phyloP scores from a whole-genome alignment of 2,113 vertebrate genomes.

The Ctenodactylus gundi region DNA sequence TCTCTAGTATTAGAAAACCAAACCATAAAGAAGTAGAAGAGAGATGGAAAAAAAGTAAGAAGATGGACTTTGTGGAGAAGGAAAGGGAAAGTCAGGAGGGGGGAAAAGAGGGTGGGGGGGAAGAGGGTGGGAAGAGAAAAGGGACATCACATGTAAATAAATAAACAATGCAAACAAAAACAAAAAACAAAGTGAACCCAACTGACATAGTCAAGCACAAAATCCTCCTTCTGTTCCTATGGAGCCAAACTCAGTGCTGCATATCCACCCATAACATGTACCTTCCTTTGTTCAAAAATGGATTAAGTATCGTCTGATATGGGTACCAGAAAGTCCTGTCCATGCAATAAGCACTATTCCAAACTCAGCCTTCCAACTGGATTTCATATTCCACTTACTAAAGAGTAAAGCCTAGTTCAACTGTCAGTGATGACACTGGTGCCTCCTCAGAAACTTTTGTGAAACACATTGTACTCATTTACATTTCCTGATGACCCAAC shows the following conservation, averaged over 20 bases:
- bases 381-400: conserved; percentile 17
- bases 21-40: too few species aligned
- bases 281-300: background rate
- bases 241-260: background rate
- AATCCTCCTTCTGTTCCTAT: background rate
- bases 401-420: conserved; percentile 23
- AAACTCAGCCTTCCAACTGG: conserved; percentile 7
- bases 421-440: background rate
- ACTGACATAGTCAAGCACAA: conserved; percentile 3
- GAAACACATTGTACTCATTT: too few species aligned
- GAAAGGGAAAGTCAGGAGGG: too few species aligned
- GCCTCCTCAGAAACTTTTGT: too few species aligned
- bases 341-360: background rate
- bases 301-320: conserved; percentile 2
- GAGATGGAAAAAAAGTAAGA: too few species aligned
- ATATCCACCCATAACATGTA: background rate
- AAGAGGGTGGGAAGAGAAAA: too few species aligned
- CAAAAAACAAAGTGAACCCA: background rate
- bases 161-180: too few species aligned
- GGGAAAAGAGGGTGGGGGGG: too few species aligned
- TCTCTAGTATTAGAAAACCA: too few species aligned
- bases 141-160: too few species aligned
- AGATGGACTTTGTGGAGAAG: too few species aligned
- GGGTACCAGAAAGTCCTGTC: background rate
- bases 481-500: background rate